Percentiles rank a stretch among this genome's conserved stretches.
phyloP scores from a whole-genome alignment of 2,888 invertebrate species.

The Thymelicus lineola region DNA sequence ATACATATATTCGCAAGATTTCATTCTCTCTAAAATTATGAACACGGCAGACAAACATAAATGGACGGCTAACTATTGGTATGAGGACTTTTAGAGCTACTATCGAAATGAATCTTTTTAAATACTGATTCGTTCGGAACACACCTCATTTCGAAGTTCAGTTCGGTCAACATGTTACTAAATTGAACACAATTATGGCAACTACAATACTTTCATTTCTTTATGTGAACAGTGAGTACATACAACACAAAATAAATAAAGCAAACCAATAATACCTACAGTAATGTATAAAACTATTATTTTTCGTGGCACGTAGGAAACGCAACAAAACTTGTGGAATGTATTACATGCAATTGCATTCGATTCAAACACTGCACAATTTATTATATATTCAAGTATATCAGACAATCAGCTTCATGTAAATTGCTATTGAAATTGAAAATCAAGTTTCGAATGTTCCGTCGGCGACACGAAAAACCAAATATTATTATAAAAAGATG shows the following conservation, averaged over 20 bases:
- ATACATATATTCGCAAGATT: background rate
- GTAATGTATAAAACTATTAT: background rate
- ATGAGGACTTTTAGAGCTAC: background rate
- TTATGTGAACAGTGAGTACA: too few species aligned
- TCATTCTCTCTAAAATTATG: background rate
- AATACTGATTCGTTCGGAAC: background rate
- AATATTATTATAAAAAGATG: background rate
- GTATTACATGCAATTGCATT: background rate
- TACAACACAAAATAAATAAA: background rate
- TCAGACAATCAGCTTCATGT: background rate
- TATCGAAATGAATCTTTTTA: background rate
- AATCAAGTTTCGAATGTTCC: background rate
- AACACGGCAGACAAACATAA: constrained; percentile 1
- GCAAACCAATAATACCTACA: background rate
- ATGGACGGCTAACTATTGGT: constrained; percentile 1
- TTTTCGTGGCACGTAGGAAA: constrained; percentile 1
- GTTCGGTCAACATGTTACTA: background rate
- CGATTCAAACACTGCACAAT: background rate
- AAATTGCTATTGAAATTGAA: background rate
- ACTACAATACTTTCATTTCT: too few species aligned
- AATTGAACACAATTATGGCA: constrained; percentile 1
- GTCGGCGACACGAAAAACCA: background rate
- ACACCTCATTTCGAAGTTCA: background rate
- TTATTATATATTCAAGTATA: background rate
- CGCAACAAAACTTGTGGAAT: constrained; percentile 7